phyloP scores from a whole-genome alignment of 2,113 vertebrate species.

The Ahaetulla prasina region DNA sequence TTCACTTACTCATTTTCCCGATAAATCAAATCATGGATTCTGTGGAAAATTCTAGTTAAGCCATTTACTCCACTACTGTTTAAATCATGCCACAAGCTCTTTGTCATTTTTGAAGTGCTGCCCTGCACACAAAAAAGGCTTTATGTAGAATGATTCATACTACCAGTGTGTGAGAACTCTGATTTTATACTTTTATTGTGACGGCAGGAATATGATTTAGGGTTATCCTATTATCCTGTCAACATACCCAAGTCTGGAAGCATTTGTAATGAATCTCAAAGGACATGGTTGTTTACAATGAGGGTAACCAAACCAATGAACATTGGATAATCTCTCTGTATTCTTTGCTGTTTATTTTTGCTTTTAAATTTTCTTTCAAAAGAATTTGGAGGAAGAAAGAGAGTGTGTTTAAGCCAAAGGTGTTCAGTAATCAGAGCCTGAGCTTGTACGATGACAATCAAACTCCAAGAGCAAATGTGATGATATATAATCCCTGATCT shows the following conservation, averaged over 20 bases:
- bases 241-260: slow-evolving; percentile 6
- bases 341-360: slow-evolving; percentile 35
- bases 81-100: not conserved
- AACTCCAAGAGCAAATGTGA: not conserved
- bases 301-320: slow-evolving; percentile 2
- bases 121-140: not conserved
- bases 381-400: slow-evolving; percentile 17
- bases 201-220: not conserved
- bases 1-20: not conserved
- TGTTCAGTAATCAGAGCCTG: slow-evolving; percentile 6
- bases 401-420: slow-evolving; percentile 14
- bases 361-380: slow-evolving; percentile 27
- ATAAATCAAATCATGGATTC: not conserved
- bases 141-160: not conserved
- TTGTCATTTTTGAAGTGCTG: not conserved
- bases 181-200: not conserved
- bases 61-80: not conserved
- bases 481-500: slow-evolving; percentile 26
- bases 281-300: slow-evolving; percentile 18
- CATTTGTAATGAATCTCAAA: slow-evolving; percentile 27
- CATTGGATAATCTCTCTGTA: slow-evolving; percentile 17
- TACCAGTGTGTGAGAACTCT: not conserved
- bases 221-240: not conserved
- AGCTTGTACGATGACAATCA: slow-evolving; percentile 34
- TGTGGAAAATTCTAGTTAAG: not conserved